These are phyloP conservation scores for Helogale parvula DNA, from an alignment of 2,113 vertebrate species.

Conservation along the genomic window DNA sequence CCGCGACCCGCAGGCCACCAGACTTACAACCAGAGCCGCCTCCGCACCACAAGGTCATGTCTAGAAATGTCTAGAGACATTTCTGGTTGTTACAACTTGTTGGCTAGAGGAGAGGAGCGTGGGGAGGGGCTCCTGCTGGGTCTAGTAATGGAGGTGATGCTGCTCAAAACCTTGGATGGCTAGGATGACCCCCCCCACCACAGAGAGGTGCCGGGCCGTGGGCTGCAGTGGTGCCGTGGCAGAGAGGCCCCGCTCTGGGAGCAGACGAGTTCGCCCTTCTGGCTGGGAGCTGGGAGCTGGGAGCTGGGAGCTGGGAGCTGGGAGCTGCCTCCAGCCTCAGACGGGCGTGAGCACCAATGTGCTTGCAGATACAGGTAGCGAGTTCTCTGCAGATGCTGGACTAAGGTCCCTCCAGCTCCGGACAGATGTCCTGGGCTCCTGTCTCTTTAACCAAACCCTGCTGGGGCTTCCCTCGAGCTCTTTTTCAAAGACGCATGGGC, in stretches of 20 bases:
- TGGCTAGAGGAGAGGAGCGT: rapidly evolving
- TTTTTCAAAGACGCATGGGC: not conserved
- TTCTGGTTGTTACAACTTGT: not conserved
- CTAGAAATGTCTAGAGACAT: not conserved
- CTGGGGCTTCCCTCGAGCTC: not conserved
- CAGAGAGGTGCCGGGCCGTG: rapidly evolving
- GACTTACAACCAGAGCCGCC: not conserved
- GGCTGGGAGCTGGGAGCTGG: not conserved
- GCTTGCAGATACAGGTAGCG: not conserved
- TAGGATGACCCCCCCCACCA: rapidly evolving
- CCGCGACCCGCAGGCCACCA: not conserved
- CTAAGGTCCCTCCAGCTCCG: not conserved
- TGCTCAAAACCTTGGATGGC: rapidly evolving
- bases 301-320: not conserved
- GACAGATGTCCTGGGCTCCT: not conserved
- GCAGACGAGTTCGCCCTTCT: rapidly evolving
- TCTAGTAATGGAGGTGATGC: not conserved
- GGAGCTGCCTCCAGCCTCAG: not conserved
- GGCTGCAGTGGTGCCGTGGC: not conserved
- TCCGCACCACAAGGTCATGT: not conserved
- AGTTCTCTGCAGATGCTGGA: no score
- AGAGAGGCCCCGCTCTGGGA: not conserved
- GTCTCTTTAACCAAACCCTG: not conserved
- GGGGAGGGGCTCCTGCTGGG: not conserved
- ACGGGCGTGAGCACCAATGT: not conserved